Evolutionary conservation across 2,888 invertebrate genomes (phyloP).

Genomic region (Chouioia cunea): DNA sequence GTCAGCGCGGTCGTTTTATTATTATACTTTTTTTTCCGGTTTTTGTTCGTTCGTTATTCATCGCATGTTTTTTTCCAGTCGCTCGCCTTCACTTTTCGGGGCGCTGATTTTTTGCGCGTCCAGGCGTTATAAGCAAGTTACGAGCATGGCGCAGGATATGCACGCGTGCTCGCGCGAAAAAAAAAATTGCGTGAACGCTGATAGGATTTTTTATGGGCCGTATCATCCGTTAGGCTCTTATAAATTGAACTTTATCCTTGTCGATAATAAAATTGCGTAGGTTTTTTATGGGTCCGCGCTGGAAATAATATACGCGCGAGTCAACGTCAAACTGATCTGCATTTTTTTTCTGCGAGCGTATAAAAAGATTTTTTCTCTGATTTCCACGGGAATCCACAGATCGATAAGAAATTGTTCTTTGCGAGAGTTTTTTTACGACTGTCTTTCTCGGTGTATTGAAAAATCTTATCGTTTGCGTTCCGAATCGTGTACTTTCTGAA

Average conservation of each 20-base stretch:
- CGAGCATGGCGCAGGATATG: conserved; percentile 17
- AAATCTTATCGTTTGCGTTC: conserved; percentile 8
- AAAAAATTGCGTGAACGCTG: conserved; percentile 33
- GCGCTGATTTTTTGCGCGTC: conserved; percentile 8
- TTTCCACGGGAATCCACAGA: too few relatives aligned
- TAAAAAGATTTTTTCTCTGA: too few relatives aligned
- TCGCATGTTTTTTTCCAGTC: not conserved
- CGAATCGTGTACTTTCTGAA: not conserved
- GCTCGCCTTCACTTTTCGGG: conserved; percentile 5
- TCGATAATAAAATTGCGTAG: conserved; percentile 37
- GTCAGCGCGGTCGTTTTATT: conserved; percentile 22
- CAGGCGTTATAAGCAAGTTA: conserved; percentile 41
- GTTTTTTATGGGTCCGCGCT: conserved; percentile 15
- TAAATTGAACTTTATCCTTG: conserved; percentile 44
- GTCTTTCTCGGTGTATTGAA: not conserved
- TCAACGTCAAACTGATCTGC: conserved; percentile 3
- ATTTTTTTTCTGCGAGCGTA: not conserved
- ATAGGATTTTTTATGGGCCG: conserved; percentile 42
- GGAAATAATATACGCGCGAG: conserved; percentile 21
- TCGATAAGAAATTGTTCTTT: too few relatives aligned
- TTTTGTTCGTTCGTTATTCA: not conserved
- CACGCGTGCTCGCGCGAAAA: not conserved
- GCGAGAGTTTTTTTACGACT: not conserved
- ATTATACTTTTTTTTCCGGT: not conserved
- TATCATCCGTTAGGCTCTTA: conserved; percentile 34